phyloP scores from a whole-genome alignment of 2,888 invertebrate genomes.

The Nomada fabriciana region DNA sequence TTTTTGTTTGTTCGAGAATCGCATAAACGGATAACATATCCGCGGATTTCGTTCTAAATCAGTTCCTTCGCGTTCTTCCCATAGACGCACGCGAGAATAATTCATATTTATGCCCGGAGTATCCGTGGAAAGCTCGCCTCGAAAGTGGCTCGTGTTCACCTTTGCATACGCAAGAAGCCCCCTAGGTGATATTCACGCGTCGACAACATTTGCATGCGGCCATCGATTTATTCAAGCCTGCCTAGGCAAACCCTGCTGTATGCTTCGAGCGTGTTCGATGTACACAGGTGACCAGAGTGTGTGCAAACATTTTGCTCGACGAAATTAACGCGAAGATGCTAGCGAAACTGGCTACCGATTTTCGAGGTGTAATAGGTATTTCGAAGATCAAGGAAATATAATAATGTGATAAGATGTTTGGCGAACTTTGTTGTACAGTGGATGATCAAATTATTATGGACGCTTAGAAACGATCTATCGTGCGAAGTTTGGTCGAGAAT shows the following conservation, averaged over 20 bases:
- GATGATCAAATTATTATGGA: too few species aligned
- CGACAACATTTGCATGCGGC: conserved; percentile 45
- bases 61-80: background rate
- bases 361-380: background rate
- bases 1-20: background rate
- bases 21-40: background rate
- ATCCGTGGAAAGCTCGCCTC: background rate
- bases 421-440: too few species aligned
- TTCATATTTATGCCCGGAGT: conserved; percentile 17
- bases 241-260: conserved; percentile 20
- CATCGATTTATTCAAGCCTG: conserved; percentile 61
- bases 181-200: conserved; percentile 18
- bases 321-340: background rate
- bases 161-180: conserved; percentile 54
- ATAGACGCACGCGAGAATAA: conserved; percentile 20
- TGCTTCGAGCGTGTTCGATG: background rate
- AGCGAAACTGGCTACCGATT: background rate
- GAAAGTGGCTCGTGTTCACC: conserved; percentile 25
- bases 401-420: too few species aligned
- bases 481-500: too few species aligned
- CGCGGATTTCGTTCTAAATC: conserved; percentile 17
- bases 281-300: background rate
- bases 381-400: background rate
- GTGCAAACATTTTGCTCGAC: background rate
- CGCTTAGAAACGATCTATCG: too few species aligned